These are phyloP conservation scores for Pantherophis guttatus DNA, from an alignment of 2,113 vertebrate genomes.

Conservation along the genomic window DNA sequence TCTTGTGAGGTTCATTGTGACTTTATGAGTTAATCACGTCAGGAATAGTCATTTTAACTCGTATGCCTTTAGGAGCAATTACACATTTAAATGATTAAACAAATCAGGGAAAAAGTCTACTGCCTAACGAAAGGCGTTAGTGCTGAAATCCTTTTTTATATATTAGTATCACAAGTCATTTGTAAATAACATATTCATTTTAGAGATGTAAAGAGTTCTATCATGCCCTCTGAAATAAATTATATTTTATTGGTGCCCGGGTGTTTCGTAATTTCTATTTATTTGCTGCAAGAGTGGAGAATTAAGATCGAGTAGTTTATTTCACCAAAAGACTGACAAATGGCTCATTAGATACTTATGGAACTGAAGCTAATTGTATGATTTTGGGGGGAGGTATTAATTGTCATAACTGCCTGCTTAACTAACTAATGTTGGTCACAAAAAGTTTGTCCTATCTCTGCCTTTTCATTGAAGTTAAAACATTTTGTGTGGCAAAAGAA, in stretches of 20 bases:
- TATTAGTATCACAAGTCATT: slow-evolving; percentile 70
- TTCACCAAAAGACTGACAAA: slow-evolving; percentile 77
- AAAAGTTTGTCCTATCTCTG: slow-evolving; percentile 32
- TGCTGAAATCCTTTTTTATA: slow-evolving; percentile 64
- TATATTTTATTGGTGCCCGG: slow-evolving; percentile 73
- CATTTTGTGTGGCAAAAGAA: slow-evolving; percentile 42
- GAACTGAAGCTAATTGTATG: slow-evolving; percentile 72
- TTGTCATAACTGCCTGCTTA: slow-evolving; percentile 62
- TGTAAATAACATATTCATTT: slow-evolving; percentile 75
- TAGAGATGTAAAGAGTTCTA: slow-evolving; percentile 70
- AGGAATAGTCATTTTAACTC: slow-evolving; percentile 69
- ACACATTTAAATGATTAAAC: slow-evolving; percentile 76
- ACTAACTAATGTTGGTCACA: slow-evolving; percentile 63
- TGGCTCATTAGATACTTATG: slow-evolving; percentile 76
- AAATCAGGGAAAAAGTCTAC: slow-evolving; percentile 69
- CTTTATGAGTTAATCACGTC: slow-evolving; percentile 61
- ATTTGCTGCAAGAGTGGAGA: slow-evolving; percentile 76
- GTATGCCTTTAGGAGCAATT: slow-evolving; percentile 71
- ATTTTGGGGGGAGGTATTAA: slow-evolving; percentile 69
- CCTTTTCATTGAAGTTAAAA: slow-evolving; percentile 29
- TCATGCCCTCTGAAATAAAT: slow-evolving; percentile 74
- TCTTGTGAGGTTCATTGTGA: slow-evolving; percentile 64
- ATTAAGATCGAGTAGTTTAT: slow-evolving; percentile 77
- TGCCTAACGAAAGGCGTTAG: slow-evolving; percentile 69
- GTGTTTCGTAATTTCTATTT: slow-evolving; percentile 77